Percentiles rank a stretch among this genome's conserved stretches.
Evolutionary conservation across 2,797 vertebrate genomes (phyloP).

Genomic region (Fundulus diaphanus): DNA sequence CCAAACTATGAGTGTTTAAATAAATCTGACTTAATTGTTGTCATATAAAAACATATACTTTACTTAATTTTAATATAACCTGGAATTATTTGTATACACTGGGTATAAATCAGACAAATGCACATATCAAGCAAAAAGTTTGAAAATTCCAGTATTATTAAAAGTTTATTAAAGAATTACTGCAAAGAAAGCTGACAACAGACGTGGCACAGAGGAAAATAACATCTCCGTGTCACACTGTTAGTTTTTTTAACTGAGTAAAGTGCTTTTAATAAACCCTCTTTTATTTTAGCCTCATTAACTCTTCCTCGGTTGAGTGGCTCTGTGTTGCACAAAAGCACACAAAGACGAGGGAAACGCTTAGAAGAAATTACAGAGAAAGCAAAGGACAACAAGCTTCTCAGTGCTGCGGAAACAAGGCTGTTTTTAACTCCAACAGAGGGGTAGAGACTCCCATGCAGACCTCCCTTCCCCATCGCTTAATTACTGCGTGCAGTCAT

Average conservation of each 20-base stretch:
- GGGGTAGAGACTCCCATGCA: constrained; percentile 59
- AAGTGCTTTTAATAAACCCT: constrained; percentile 52
- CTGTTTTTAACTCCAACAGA: constrained; percentile 64
- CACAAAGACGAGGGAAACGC: constrained; percentile 14
- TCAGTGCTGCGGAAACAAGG: constrained; percentile 33
- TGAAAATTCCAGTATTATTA: not conserved
- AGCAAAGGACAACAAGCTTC: constrained; percentile 64
- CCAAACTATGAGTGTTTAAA: too few relatives aligned
- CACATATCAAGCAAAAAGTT: not conserved
- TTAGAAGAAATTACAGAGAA: constrained; percentile 67
- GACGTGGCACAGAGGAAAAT: constrained; percentile 13
- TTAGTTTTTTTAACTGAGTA: constrained; percentile 46
- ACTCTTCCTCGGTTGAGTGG: constrained; percentile 33
- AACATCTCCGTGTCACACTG: constrained; percentile 10
- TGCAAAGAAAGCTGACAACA: constrained; percentile 9
- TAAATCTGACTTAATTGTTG: too few relatives aligned
- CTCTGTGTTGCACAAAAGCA: constrained; percentile 29
- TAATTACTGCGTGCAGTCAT: constrained; percentile 81
- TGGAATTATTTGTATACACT: too few relatives aligned
- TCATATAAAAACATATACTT: too few relatives aligned
- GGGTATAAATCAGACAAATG: not conserved
- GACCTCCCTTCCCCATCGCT: constrained; percentile 68
- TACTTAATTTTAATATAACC: too few relatives aligned
- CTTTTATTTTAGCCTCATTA: constrained; percentile 60
- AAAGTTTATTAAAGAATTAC: not conserved